Evolutionary conservation across 2,888 invertebrate species (phyloP), one percentile per base, ranked within the genome.

Genomic region (Cryptophagus acutangulus): DNA sequence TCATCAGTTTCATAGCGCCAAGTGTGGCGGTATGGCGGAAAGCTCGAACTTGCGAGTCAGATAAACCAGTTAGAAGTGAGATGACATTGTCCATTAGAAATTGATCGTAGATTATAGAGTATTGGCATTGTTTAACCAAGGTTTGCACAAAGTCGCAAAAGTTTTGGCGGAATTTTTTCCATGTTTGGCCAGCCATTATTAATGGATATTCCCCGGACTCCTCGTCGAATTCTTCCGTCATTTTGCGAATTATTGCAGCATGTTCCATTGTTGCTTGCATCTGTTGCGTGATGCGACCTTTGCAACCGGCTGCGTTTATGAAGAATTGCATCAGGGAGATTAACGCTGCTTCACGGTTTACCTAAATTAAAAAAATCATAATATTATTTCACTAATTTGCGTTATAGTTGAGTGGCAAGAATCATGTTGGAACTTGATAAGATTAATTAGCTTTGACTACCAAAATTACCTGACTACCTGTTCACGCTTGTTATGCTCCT

Each of bases 211-310:
- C 97, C 8, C 94, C 95, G 70, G 93, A 93, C 78, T 99, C 97
- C 78, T 96, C 96, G 72, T 96, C 96, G 72, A 97, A 97, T 69
- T 96, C 95, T 67, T 97, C 99, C 0, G 97, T 96, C 95, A 99
- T 95, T 69, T 90, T 90, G 49, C 95, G 78, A 60, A 99, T 97
- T 51, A 99, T 96, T 16, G 93, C 90, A 0, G 93, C 92, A 70
- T 95, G 94, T 61, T 96, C 95, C 87, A 95, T 91, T 38, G 85
- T 84, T 14, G 87, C 84, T 62, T 87, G 87, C 90, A 96, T 96
- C 60, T 92, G 87, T 2, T 85, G 81, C 0, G 92, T 88, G 40
- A 96, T 88, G 57, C 86, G 83, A 6, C 94, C 95, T 54, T 94
- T 90, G 66, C 99, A 99, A 0, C 99, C 99, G 24, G 96, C 92